Conservation (phyloP, 1,140 invertebrate genomes). For the Cotesia typhae region DNA sequence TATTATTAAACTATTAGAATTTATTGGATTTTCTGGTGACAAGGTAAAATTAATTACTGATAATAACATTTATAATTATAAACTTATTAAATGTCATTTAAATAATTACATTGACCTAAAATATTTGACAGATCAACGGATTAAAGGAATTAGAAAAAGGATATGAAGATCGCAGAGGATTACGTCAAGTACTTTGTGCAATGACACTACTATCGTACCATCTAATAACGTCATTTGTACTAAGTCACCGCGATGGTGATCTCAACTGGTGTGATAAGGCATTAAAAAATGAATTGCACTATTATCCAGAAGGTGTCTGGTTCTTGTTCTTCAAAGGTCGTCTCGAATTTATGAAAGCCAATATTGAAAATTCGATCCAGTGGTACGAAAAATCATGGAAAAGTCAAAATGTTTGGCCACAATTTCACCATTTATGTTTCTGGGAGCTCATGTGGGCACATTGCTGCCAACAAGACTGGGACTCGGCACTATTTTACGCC, state of each 20-base stretch:
- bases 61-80: conserved; percentile 21
- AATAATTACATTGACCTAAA: background rate
- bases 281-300: conserved; percentile 75
- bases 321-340: conserved; percentile 92
- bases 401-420: conserved; percentile 87
- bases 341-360: conserved; percentile 82
- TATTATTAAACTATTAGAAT: conserved; percentile 89
- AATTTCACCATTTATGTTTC: conserved; percentile 94
- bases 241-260: conserved; percentile 84
- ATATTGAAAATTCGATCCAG: conserved; percentile 77
- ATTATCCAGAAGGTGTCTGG: conserved; percentile 87
- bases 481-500: conserved; percentile 77
- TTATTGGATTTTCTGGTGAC: conserved; percentile 94
- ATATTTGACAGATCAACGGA: conserved; percentile 72
- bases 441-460: conserved; percentile 96
- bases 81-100: background rate
- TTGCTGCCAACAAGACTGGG: conserved; percentile 75
- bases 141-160: conserved; percentile 79
- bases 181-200: conserved; percentile 86
- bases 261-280: conserved; percentile 78
- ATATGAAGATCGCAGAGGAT: conserved; percentile 73
- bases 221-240: conserved; percentile 82
- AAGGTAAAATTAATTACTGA: conserved; percentile 71
- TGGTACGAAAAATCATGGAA: conserved; percentile 87
- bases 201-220: conserved; percentile 86